These are phyloP conservation scores for Phania funesta DNA, from an alignment of 2,888 invertebrate species.

Conservation along the genomic window DNA sequence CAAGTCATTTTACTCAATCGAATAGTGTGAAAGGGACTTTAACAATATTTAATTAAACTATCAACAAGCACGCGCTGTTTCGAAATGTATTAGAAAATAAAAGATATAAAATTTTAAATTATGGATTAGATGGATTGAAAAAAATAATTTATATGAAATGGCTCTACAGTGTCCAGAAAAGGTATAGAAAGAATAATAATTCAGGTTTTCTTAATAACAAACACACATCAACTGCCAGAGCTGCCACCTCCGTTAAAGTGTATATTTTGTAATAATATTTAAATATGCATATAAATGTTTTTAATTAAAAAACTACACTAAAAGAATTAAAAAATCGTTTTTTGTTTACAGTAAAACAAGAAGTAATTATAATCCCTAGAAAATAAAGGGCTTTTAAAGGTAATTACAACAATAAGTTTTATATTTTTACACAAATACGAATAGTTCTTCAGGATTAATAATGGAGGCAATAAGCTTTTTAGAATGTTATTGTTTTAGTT, in stretches of 20 bases:
- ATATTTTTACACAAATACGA: background rate
- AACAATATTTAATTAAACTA: too few species aligned
- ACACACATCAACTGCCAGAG: slow-evolving; percentile 69
- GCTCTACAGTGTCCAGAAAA: background rate
- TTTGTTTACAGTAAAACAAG: background rate
- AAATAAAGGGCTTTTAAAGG: background rate
- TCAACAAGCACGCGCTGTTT: too few species aligned
- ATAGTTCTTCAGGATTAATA: slow-evolving; percentile 36
- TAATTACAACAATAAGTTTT: slow-evolving; percentile 1
- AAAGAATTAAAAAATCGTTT: background rate
- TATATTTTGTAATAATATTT: slow-evolving; percentile 34
- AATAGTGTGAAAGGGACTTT: too few species aligned
- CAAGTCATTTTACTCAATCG: too few species aligned
- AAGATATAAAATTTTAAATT: background rate
- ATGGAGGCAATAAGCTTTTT: slow-evolving; percentile 32
- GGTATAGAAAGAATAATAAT: background rate
- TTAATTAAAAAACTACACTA: background rate
- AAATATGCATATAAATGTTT: background rate
- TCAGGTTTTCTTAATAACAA: background rate
- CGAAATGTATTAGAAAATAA: background rate
- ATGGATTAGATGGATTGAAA: background rate
- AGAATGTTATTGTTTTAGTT: background rate
- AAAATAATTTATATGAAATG: background rate
- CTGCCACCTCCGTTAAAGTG: slow-evolving; percentile 69
- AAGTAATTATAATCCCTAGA: slow-evolving; percentile 9